Percentiles rank a stretch among this genome's conserved stretches.
Conservation (phyloP, 2,888 invertebrate species). For the Zeuzera pyrina region DNA sequence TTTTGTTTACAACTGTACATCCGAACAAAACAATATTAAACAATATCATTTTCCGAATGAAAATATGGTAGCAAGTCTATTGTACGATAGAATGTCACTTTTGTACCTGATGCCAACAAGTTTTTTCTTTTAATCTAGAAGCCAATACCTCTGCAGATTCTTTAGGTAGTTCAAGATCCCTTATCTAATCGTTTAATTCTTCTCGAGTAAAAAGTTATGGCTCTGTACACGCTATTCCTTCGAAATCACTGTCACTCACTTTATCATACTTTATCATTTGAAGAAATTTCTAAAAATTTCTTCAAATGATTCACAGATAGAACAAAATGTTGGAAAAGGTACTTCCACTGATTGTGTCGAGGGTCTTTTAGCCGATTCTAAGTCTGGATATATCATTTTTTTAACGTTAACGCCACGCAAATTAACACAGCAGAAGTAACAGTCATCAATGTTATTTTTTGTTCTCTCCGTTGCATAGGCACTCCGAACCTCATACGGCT, state of each 20-base stretch:
- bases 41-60: neutral
- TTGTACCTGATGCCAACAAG: neutral
- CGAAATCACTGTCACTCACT: neutral
- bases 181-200: neutral
- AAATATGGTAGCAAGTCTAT: neutral
- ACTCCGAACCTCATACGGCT: neutral
- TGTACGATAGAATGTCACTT: neutral
- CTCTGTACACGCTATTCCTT: neutral
- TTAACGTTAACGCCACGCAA: neutral
- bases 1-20: no score
- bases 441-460: neutral
- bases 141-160: neutral
- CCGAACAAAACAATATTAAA: neutral
- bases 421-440: no score
- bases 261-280: no score
- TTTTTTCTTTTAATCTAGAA: neutral
- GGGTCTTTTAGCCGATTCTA: neutral
- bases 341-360: neutral
- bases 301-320: neutral
- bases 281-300: neutral
- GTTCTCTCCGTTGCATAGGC: no score
- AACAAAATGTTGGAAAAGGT: neutral
- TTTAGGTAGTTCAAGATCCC: neutral
- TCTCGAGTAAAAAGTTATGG: neutral
- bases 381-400: neutral